Evolutionary conservation across 2,888 invertebrate species (phyloP), one percentile per base, ranked within the genome.

Genomic region (Diplolepis rosae): DNA sequence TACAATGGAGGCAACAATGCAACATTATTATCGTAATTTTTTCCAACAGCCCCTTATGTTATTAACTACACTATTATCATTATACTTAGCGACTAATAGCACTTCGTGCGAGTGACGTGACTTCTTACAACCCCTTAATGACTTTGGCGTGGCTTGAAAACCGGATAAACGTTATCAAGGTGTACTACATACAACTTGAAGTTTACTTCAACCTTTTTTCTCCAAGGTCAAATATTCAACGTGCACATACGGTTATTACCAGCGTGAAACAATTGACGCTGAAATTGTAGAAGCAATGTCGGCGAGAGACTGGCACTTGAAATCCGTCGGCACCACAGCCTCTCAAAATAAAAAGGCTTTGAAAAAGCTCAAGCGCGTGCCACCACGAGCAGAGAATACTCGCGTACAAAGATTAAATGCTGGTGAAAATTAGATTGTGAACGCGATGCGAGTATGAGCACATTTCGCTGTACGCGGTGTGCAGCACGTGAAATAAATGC

Each of bases 381-480:
- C 81, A 75, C 68, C 73, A 54, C 67, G 71, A 71, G 56, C 45
- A 65, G 65, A 70, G 70, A 71, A 73, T 42, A 67, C 68, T 65
- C 72, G 51, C 74, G 79, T 77, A 80, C 82, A 81, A 84, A 82
- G 84, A 85, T 85, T 86, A 86, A 87, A 85, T 81, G 82, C 79
- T 71, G 79, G 76, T 75, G 83, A 84, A 86, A 86, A 87, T 86
- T 86, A 83, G 85, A 86, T 84, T 84, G 83, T 79, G 80, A 80
- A 79, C 75, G 80, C 80, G 81, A 83, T 78, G 77, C 81, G 66
- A 77, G 69, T 72, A 51, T 72, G 72, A 73, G 32, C 22, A 30
- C 56, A 35, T 32, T 32, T 18, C 32, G 35, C 56, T 56, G 18
- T 56, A 32, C 32, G 6, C n/a, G n/a, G 7, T 56, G 56, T 56